Evolutionary conservation across 2,797 vertebrate genomes (phyloP), one percentile per base, ranked within the genome.

Genomic region (Arctocebus calabarensis): DNA sequence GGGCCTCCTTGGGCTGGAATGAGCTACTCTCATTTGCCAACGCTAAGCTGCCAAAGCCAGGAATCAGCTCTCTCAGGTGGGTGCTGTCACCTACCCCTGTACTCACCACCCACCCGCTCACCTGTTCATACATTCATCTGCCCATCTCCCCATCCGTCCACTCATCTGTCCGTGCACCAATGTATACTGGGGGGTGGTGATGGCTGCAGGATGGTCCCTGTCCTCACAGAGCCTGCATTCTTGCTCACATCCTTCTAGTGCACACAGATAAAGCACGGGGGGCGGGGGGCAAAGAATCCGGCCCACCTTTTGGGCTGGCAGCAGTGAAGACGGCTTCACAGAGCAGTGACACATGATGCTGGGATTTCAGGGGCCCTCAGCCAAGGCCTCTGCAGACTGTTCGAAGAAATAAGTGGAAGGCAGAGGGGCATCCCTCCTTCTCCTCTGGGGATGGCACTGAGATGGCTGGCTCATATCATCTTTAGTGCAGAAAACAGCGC

Each of bases 331-430:
- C 37, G 52, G 2, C 48, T n/a, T 59, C 73, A n/a, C 43, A 34
- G 79, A 5, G 0, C 55, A 43, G 1, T 2, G 34, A 14, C 17
- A 17, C 0, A 3, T 14, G 7, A 9, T 27, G 23, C 7, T 52
- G 45, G 45, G 22, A 23, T 43, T 75, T 45, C 27, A 1, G 23
- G 4, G 22, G n/a, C 16, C 34, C 11, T 29, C 59, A 20, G 34
- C 29, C 16, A 3, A 19, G 48, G 27, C 29, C 34, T 3, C n/a
- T 5, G 29, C 14, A 61, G 34, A 48, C 40, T 48, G 37, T 48
- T 77, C 59, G 70, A 37, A 90, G 70, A 61, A 84, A 11, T 32
- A 37, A 62, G 9, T 25, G 16, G 4, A 57, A 71, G 25, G 22
- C 16, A 7, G 77, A 45, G 59, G 27, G 9, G 4, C 40, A 1